phyloP scores from a whole-genome alignment of 2,888 invertebrate species.

The Drosophila neoperkinsi region DNA sequence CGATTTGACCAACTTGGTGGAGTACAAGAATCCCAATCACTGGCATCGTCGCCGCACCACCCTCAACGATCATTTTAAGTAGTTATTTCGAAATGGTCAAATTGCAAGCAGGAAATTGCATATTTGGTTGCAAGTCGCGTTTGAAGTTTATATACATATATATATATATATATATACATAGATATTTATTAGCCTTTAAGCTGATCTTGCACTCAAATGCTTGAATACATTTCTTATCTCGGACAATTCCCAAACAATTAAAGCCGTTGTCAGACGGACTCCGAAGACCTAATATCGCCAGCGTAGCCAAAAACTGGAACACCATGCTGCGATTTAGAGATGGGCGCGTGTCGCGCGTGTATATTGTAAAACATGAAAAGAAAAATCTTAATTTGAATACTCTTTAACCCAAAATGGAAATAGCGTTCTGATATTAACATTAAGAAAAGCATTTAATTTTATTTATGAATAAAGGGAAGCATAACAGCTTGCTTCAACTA shows the following conservation, averaged over 20 bases:
- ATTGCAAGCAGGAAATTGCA: conserved; percentile 23
- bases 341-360: background rate
- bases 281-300: conserved; percentile 75
- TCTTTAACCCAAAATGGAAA: background rate
- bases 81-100: background rate
- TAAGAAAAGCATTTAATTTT: background rate
- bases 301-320: conserved; percentile 52
- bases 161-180: background rate
- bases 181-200: conserved; percentile 8
- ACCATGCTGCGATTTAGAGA: conserved; percentile 11
- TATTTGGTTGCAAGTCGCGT: conserved; percentile 13
- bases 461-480: background rate
- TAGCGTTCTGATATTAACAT: background rate
- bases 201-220: conserved; percentile 9
- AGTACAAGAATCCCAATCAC: conserved; percentile 55
- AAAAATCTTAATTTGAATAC: background rate
- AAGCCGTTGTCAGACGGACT: conserved; percentile 64
- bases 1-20: conserved; percentile 43
- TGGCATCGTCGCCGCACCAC: conserved; percentile 52
- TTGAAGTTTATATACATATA: background rate
- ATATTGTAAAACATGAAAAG: background rate
- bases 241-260: conserved; percentile 37
- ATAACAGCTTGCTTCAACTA: background rate
- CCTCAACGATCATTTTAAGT: conserved; percentile 22
- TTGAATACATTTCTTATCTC: conserved; percentile 41